Evolutionary conservation across 2,113 vertebrate genomes (phyloP), one percentile per base, ranked within the genome.

Genomic region (Dinomys branickii): DNA sequence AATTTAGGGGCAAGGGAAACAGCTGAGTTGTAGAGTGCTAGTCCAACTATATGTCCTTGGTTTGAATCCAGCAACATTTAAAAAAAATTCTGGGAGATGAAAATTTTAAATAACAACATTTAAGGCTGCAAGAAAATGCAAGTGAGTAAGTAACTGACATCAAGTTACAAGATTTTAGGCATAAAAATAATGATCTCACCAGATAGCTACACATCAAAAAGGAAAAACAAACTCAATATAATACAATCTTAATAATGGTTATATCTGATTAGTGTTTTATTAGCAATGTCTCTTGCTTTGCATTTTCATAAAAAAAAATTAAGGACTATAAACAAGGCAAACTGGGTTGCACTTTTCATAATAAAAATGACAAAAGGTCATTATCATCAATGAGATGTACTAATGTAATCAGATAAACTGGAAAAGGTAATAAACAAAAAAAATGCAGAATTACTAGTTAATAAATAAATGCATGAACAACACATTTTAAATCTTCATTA

Each of bases 161-260:
- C 30, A 69, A 92, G 17, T 71, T 59, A 52, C 3, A 3, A 56
- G 24, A 67, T 87, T 83, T 94, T 91, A 91, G 88, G 3, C 1
- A 93, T 28, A 83, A 97, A 97, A 96, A 83, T 86, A 83, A 91
- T 19, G n/a, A 3, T 33, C 33, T 90, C 14, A 65, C 4, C 44
- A 88, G 88, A 87, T 3, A 90, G 22, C 6, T 75, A 81, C 30
- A 65, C 2, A 92, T 35, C 9, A 63, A 85, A 81, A 89, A 1
- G 13, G n/a, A 69, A 44, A 33, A 1, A 12, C 47, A 41, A 95
- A 38, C 33, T n/a, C 95, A 97, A 71, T 22, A 4, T 83, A 88
- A 63, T 26, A 85, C 93, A 81, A 91, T 35, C 28, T 3, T 61
- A 14, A 4, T 54, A 63, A 61, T 0, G 87, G 30, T 52, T 78